phyloP scores from a whole-genome alignment of 2,888 invertebrate genomes.

The Lymantria dispar region DNA sequence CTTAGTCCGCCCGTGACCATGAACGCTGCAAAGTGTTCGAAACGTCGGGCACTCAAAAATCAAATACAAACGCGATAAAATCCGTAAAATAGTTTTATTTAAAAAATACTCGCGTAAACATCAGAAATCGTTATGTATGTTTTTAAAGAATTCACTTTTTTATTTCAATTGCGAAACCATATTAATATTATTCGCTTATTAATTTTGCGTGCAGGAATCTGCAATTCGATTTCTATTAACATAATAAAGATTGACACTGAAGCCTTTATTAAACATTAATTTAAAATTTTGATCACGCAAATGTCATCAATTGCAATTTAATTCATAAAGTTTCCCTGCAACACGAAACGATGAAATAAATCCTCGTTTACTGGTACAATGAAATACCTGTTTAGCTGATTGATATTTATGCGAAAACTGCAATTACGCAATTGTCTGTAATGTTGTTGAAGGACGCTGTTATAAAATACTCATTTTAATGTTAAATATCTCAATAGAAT shows the following conservation, averaged over 20 bases:
- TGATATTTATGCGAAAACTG: conserved; percentile 43
- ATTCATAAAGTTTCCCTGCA: conserved; percentile 15
- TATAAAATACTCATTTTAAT: too few species aligned
- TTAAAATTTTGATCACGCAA: neutral
- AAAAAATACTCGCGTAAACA: too few species aligned
- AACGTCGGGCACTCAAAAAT: too few species aligned
- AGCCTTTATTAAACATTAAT: neutral
- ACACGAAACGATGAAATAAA: conserved; percentile 19
- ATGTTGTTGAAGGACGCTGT: neutral
- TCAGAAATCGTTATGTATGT: too few species aligned
- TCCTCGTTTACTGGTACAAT: conserved; percentile 12
- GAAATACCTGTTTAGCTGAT: conserved; percentile 20
- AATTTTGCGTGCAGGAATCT: neutral
- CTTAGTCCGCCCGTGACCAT: too few species aligned
- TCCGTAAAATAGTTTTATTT: too few species aligned
- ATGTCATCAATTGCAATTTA: conserved; percentile 13
- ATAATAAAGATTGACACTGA: neutral
- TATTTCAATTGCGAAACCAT: too few species aligned
- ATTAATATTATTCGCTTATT: too few species aligned
- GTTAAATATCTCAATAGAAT: too few species aligned
- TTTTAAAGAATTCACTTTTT: too few species aligned
- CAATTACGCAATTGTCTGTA: conserved; percentile 36
- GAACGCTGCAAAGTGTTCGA: too few species aligned
- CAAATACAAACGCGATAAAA: too few species aligned
- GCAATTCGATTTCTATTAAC: neutral